phyloP scores from a whole-genome alignment of 2,888 invertebrate genomes.

The Brenthis hecate region DNA sequence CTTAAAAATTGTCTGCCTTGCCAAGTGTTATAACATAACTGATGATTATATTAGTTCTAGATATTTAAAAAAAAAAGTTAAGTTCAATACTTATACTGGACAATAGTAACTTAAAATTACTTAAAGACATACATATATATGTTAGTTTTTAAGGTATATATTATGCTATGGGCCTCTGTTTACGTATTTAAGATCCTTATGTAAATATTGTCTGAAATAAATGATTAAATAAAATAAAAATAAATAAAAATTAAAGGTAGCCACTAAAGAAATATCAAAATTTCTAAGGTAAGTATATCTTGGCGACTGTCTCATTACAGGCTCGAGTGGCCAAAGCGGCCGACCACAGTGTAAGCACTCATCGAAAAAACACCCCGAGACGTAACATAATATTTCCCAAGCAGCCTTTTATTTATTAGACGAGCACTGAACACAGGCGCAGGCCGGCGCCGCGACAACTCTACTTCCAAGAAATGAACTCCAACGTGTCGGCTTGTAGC shows the following conservation, averaged over 20 bases:
- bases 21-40: no score
- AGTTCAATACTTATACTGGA: no score
- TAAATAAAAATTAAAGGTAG: no score
- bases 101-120: neutral
- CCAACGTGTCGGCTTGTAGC: conserved; percentile 73
- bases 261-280: neutral
- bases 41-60: no score
- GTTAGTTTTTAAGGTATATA: no score
- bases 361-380: conserved; percentile 71
- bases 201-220: no score
- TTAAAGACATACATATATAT: no score
- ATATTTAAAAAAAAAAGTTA: no score
- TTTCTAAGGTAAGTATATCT: conserved; percentile 7
- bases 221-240: no score
- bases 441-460: conserved; percentile 76
- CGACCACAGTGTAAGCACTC: conserved; percentile 63
- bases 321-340: conserved; percentile 65
- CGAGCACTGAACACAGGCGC: conserved; percentile 52
- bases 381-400: conserved; percentile 82
- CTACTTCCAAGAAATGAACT: conserved; percentile 73
- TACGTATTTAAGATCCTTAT: no score
- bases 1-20: no score
- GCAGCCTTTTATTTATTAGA: conserved; percentile 80
- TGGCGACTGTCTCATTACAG: conserved; percentile 55
- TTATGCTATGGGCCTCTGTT: no score